Conservation (phyloP, 2,797 vertebrate species). For the Gymnodraco acuticeps region DNA sequence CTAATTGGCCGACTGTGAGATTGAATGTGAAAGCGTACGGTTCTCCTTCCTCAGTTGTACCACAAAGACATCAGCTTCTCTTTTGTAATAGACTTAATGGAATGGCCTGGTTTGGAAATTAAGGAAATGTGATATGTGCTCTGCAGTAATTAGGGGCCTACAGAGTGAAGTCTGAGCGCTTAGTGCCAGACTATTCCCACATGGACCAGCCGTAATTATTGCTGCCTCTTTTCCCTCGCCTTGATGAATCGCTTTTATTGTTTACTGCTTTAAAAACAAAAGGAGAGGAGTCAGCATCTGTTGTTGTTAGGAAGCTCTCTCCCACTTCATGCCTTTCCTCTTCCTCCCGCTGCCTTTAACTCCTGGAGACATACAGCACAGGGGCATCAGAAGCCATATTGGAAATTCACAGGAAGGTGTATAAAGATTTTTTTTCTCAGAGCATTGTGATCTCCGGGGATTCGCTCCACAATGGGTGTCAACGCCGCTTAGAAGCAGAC, state of each 20-base stretch:
- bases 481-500: slow-evolving; percentile 47
- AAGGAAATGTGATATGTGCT: slow-evolving; percentile 71
- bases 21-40: slow-evolving; percentile 57
- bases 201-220: slow-evolving; percentile 66
- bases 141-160: slow-evolving; percentile 71
- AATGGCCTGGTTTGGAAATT: slow-evolving; percentile 69
- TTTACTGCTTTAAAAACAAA: slow-evolving; percentile 53
- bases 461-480: slow-evolving; percentile 57
- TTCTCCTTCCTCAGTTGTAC: slow-evolving; percentile 42
- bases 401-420: slow-evolving; percentile 53
- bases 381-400: slow-evolving; percentile 39
- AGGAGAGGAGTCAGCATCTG: slow-evolving; percentile 54
- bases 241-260: slow-evolving; percentile 73
- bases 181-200: slow-evolving; percentile 56
- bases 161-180: slow-evolving; percentile 63
- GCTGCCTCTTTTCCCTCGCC: slow-evolving; percentile 51
- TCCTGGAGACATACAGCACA: slow-evolving; percentile 32
- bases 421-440: slow-evolving; percentile 47
- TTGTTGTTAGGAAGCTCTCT: slow-evolving; percentile 65
- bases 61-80: slow-evolving; percentile 30
- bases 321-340: slow-evolving; percentile 33
- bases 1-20: slow-evolving; percentile 64
- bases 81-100: slow-evolving; percentile 70
- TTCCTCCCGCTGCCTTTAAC: slow-evolving; percentile 40
- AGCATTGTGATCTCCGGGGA: slow-evolving; percentile 60